Percentiles rank a stretch among this genome's conserved stretches.
Evolutionary conservation across 1,140 invertebrate species (phyloP).

Genomic region (Cyrtorhinus lividipennis): DNA sequence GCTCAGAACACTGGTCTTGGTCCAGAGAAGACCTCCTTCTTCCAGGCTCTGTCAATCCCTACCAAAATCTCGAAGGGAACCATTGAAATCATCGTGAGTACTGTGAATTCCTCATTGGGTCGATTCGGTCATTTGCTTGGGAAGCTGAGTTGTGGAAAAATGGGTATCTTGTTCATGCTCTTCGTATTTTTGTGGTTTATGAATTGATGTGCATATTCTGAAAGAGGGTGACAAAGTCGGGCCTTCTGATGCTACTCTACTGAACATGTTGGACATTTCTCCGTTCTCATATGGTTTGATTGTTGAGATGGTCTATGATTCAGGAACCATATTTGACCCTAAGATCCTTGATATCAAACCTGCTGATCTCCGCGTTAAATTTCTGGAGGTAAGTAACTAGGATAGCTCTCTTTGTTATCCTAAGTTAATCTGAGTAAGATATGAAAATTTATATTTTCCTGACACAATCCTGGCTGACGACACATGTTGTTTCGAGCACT

Average conservation of each 20-base stretch:
- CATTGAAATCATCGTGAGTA: slow-evolving; percentile 45
- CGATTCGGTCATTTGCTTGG: too few species aligned
- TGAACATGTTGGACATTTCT: slow-evolving; percentile 61
- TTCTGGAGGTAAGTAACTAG: slow-evolving; percentile 36
- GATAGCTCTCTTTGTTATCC: too few species aligned
- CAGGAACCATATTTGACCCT: slow-evolving; percentile 48
- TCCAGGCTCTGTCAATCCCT: slow-evolving; percentile 55
- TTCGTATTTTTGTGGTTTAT: too few species aligned
- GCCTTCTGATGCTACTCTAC: slow-evolving; percentile 49
- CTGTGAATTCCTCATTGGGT: too few species aligned
- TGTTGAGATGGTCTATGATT: slow-evolving; percentile 47
- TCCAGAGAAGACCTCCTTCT: slow-evolving; percentile 63
- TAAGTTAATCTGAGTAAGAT: neutral
- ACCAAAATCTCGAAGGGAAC: slow-evolving; percentile 59
- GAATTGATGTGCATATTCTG: slow-evolving; percentile 43
- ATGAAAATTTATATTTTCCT: too few species aligned
- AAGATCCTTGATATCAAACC: slow-evolving; percentile 50
- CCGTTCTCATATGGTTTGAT: slow-evolving; percentile 54
- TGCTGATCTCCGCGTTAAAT: slow-evolving; percentile 40
- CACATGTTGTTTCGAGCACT: too few species aligned
- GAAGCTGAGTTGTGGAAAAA: too few species aligned
- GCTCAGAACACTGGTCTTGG: slow-evolving; percentile 53
- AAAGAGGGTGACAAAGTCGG: slow-evolving; percentile 52
- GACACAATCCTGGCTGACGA: too few species aligned
- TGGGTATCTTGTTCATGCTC: too few species aligned